phyloP scores from a whole-genome alignment of 2,113 vertebrate genomes.

The Hippocampus comes region DNA sequence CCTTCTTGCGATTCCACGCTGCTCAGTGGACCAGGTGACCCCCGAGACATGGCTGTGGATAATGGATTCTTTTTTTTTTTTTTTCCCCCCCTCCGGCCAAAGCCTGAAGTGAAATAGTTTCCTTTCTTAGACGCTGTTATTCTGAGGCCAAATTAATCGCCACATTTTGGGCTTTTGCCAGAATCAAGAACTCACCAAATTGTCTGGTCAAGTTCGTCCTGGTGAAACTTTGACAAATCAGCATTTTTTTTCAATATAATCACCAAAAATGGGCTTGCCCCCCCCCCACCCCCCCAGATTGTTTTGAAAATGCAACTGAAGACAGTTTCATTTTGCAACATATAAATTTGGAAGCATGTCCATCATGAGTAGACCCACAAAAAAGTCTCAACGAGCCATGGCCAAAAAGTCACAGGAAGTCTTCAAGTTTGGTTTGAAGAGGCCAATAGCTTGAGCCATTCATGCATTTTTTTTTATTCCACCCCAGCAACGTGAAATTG shows the following conservation, averaged over 20 bases:
- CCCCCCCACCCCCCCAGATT: not conserved
- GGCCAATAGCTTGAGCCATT: no score
- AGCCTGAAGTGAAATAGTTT: not conserved
- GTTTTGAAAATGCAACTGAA: not conserved
- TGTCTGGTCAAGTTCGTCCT: not conserved
- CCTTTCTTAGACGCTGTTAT: not conserved
- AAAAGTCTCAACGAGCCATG: no score
- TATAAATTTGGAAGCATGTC: no score
- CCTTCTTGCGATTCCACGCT: conserved; percentile 16
- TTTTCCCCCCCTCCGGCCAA: conserved; percentile 10
- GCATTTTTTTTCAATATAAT: not conserved
- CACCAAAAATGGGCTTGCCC: not conserved
- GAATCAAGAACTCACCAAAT: not conserved
- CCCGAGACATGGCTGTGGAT: conserved; percentile 34
- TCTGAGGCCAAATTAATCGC: not conserved
- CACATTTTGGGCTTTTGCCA: not conserved
- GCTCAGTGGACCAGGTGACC: conserved; percentile 49
- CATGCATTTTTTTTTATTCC: no score
- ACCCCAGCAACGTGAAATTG: no score
- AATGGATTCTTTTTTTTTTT: conserved; percentile 57
- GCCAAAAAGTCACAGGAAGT: no score
- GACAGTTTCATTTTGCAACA: no score
- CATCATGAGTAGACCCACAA: no score
- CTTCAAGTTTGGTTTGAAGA: no score
- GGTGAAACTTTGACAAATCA: not conserved